phyloP scores from a whole-genome alignment of 2,888 invertebrate genomes.

The Caenorhabditis sp. region DNA sequence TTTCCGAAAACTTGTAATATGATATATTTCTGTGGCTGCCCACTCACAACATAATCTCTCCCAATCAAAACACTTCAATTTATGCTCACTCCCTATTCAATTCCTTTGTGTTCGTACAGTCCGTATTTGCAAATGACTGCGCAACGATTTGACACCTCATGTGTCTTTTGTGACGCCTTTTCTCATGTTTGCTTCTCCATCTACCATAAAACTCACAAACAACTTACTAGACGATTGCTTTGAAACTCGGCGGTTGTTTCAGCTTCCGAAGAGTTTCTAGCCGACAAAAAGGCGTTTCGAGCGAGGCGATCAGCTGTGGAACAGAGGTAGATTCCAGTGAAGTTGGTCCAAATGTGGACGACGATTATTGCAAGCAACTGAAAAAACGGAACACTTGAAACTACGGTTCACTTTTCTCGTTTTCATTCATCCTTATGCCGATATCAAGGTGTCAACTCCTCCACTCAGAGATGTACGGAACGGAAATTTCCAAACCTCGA shows the following conservation, averaged over 20 bases:
- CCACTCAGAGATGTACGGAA: no score
- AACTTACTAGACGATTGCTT: constrained; percentile 72
- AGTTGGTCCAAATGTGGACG: constrained; percentile 80
- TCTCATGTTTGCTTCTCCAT: constrained; percentile 9
- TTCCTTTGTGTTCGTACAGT: constrained; percentile 42
- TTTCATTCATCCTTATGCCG: neutral
- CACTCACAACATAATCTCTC: constrained; percentile 12
- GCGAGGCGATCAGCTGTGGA: constrained; percentile 74
- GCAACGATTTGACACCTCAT: constrained; percentile 51
- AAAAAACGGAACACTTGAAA: constrained; percentile 22
- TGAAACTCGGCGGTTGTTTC: constrained; percentile 71
- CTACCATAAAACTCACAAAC: neutral
- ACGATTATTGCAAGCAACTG: constrained; percentile 80
- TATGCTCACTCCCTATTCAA: constrained; percentile 16
- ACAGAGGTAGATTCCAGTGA: constrained; percentile 80
- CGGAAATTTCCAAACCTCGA: no score
- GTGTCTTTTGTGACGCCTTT: constrained; percentile 40
- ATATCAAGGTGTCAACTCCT: neutral
- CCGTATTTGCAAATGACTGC: constrained; percentile 39
- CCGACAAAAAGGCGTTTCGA: constrained; percentile 74
- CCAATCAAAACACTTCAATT: constrained; percentile 45
- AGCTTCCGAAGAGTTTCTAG: constrained; percentile 73
- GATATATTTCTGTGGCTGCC: constrained; percentile 12
- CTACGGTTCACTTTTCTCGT: neutral
- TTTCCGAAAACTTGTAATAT: constrained; percentile 27